A percentile compares a stretch with the other conserved stretches of the same genome.
phyloP scores from a whole-genome alignment of 2,797 vertebrate genomes.

The Coluber constrictor region DNA sequence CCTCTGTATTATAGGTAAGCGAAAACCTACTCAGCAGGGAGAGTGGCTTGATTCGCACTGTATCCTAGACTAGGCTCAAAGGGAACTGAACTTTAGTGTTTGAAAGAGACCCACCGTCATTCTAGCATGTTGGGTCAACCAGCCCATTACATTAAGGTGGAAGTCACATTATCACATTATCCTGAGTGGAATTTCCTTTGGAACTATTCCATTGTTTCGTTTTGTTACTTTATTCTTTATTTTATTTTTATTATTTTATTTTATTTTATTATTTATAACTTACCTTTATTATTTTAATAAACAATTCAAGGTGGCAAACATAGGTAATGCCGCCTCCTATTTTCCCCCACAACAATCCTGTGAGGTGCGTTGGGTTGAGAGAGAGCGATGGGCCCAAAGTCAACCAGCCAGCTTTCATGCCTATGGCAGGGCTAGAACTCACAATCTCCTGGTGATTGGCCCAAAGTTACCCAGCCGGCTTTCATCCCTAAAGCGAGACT shows the following conservation, averaged over 20 bases:
- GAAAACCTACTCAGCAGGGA: background rate
- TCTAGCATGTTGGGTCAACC: background rate
- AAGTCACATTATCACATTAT: background rate
- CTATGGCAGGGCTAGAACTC: no score
- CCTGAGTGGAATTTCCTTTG: background rate
- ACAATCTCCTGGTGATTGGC: no score
- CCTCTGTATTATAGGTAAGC: conserved; percentile 84
- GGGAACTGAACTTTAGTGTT: background rate
- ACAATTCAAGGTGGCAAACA: background rate
- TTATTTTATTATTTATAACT: background rate
- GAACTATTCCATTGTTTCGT: background rate
- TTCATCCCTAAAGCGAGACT: background rate
- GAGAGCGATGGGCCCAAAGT: background rate
- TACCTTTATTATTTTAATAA: background rate
- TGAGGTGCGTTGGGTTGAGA: background rate
- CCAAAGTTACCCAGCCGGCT: background rate
- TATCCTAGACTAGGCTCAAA: background rate
- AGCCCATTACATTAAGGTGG: background rate
- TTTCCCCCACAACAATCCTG: background rate
- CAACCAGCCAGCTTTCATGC: no score
- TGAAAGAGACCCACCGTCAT: background rate
- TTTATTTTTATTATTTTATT: no score
- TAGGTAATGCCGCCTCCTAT: background rate
- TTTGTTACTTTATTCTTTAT: background rate
- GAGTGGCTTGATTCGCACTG: no score